These are phyloP conservation scores for Nebria ingens DNA, from an alignment of 1,140 invertebrate genomes.

Conservation along the genomic window DNA sequence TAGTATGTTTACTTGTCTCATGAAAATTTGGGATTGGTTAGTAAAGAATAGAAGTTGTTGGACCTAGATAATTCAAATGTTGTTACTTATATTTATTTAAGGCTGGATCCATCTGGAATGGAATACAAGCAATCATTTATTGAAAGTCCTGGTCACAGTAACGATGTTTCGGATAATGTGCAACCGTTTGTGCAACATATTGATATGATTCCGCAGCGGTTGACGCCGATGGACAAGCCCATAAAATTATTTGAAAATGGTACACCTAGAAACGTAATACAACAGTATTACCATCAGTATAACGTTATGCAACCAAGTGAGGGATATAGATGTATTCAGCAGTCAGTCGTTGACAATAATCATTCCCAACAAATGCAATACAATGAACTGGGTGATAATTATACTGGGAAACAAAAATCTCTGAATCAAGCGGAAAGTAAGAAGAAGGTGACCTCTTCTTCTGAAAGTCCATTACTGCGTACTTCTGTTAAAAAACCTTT, in stretches of 20 bases:
- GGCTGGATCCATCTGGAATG: conserved; percentile 32
- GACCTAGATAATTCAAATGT: conserved; percentile 12
- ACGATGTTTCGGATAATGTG: conserved; percentile 16
- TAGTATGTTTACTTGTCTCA: conserved; percentile 54
- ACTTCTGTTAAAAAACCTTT: conserved; percentile 66
- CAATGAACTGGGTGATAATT: conserved; percentile 29
- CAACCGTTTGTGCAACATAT: conserved; percentile 25
- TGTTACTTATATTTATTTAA: conserved; percentile 16
- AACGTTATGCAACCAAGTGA: conserved; percentile 18
- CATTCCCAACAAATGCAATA: conserved; percentile 13
- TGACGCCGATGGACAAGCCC: no score
- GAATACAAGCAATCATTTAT: conserved; percentile 27
- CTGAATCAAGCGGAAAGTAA: no score
- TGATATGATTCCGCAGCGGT: conserved; percentile 27
- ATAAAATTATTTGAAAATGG: no score
- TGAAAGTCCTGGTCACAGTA: conserved; percentile 16
- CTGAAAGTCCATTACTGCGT: no score
- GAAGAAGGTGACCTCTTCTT: no score
- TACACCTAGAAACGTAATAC: no score
- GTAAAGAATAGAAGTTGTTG: conserved; percentile 22
- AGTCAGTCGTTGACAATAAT: conserved; percentile 1
- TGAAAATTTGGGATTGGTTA: conserved; percentile 58
- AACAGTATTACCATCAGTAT: conserved; percentile 22
- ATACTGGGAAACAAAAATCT: conserved; percentile 47
- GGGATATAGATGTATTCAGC: conserved; percentile 20